Evolutionary conservation across 2,797 vertebrate genomes (phyloP).

Genomic region (Lepidocolaptes lacrymiger): DNA sequence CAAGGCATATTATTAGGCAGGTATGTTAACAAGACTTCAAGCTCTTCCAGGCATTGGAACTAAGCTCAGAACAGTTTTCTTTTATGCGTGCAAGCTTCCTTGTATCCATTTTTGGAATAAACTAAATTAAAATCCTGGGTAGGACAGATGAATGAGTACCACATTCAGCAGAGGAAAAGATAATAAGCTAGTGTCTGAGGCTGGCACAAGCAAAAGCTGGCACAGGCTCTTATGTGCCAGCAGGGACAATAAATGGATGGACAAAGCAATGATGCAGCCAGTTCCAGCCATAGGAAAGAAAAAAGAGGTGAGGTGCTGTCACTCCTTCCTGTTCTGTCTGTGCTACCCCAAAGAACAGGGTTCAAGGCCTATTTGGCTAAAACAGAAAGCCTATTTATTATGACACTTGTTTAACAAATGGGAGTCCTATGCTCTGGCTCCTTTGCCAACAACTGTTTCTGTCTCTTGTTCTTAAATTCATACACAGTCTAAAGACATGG

Average conservation of each 20-base stretch:
- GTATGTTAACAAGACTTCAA: not conserved
- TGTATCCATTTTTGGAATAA: not conserved
- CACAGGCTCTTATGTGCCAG: not conserved
- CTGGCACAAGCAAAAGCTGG: not conserved
- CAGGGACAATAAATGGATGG: not conserved
- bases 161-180: not conserved
- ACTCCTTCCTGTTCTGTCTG: not conserved
- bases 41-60: not conserved
- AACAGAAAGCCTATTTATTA: not conserved
- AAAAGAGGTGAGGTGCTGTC: not conserved
- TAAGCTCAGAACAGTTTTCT: not conserved
- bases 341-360: not conserved
- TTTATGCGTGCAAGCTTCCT: not conserved
- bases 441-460: not conserved
- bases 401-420: not conserved
- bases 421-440: not conserved
- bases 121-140: not conserved
- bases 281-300: not conserved
- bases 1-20: not conserved
- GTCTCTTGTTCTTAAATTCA: not conserved
- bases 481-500: not conserved
- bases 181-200: not conserved
- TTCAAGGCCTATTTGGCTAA: not conserved
- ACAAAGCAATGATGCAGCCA: not conserved
- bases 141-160: not conserved